phyloP scores from a whole-genome alignment of 2,888 invertebrate genomes.

The Torymus auratus region DNA sequence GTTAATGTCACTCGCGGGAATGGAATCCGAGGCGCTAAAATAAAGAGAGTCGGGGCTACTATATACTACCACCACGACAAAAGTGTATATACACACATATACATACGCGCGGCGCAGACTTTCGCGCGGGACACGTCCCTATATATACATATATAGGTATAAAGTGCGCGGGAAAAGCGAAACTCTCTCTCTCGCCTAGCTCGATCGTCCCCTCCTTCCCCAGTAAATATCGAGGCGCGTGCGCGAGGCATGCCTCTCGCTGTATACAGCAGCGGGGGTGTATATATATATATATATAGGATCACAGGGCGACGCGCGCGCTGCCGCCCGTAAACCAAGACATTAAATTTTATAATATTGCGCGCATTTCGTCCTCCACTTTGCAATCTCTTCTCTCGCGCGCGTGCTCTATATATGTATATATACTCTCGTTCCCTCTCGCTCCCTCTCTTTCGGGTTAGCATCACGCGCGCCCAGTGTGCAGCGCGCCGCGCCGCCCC shows the following conservation, averaged over 20 bases:
- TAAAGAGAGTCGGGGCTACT: not conserved
- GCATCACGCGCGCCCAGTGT: conserved; percentile 16
- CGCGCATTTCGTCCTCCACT: conserved; percentile 64
- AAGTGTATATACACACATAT: too few relatives aligned
- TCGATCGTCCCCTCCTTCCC: conserved; percentile 62
- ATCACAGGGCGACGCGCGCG: too few relatives aligned
- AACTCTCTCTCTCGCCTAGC: too few relatives aligned
- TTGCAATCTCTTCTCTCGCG: conserved; percentile 50
- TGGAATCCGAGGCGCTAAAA: conserved; percentile 1
- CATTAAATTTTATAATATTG: conserved; percentile 77
- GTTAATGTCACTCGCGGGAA: conserved; percentile 33
- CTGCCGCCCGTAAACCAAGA: conserved; percentile 74
- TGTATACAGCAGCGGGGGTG: not conserved
- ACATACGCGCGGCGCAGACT: too few relatives aligned
- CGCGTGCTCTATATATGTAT: conserved; percentile 42
- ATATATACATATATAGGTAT: too few relatives aligned
- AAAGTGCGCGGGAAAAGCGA: too few relatives aligned
- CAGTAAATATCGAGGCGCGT: conserved; percentile 71
- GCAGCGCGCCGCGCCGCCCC: conserved; percentile 37
- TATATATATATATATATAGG: not conserved
- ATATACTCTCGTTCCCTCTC: not conserved
- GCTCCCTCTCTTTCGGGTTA: conserved; percentile 40
- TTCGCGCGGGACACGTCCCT: too few relatives aligned
- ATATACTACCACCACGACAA: too few relatives aligned
- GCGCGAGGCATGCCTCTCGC: not conserved